Percentiles rank a stretch among this genome's conserved stretches.
Evolutionary conservation across 2,888 invertebrate genomes (phyloP).

Genomic region (Micropterix aruncella): DNA sequence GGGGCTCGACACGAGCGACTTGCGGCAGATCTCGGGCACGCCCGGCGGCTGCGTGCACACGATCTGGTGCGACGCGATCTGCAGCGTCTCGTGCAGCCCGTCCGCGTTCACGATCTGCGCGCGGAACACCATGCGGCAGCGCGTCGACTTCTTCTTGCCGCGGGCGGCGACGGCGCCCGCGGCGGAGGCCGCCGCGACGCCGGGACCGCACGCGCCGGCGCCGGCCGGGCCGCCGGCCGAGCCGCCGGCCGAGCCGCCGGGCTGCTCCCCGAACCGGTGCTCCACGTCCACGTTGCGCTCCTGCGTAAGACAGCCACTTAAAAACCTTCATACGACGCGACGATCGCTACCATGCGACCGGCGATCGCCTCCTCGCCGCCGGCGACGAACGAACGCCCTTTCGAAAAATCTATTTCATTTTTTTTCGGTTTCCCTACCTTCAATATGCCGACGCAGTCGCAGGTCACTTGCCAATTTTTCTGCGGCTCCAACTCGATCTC

Average conservation of each 20-base stretch:
- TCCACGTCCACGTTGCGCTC: constrained; percentile 94
- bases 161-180: constrained; percentile 34
- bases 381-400: no score
- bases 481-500: constrained; percentile 83
- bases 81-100: constrained; percentile 68
- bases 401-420: no score
- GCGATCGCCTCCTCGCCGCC: no score
- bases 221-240: constrained; percentile 14
- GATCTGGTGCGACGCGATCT: constrained; percentile 81
- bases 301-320: no score
- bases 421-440: constrained; percentile 35
- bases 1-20: constrained; percentile 68
- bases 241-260: constrained; percentile 31
- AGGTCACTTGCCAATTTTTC: constrained; percentile 83
- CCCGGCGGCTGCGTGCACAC: constrained; percentile 91
- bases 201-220: constrained; percentile 13
- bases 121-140: constrained; percentile 90
- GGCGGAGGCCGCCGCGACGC: constrained; percentile 13
- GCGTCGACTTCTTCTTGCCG: constrained; percentile 88
- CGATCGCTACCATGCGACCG: no score
- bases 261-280: constrained; percentile 73
- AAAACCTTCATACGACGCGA: no score
- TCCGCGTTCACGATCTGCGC: constrained; percentile 66
- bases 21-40: constrained; percentile 83
- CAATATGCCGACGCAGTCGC: constrained; percentile 95